These are phyloP conservation scores for Tachystola acroxantha DNA, from an alignment of 2,888 invertebrate species.

Conservation along the genomic window DNA sequence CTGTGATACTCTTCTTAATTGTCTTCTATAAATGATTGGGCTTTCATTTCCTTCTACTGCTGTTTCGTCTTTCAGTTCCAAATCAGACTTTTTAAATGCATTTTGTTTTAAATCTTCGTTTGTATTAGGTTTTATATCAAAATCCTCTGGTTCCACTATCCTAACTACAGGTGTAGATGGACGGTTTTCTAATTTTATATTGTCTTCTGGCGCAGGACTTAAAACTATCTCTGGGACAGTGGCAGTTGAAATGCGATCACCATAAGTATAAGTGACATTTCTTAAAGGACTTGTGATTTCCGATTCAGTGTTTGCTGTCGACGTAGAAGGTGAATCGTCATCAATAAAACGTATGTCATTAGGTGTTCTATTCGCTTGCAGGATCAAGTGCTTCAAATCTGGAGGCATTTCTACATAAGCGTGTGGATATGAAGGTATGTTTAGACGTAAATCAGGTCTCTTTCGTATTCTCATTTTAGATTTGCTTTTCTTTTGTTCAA, in stretches of 20 bases:
- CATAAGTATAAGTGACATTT: conserved; percentile 1
- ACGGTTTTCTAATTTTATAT: too few species aligned
- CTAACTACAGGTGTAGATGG: conserved; percentile 56
- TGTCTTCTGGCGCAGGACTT: too few species aligned
- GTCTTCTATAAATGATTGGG: conserved; percentile 32
- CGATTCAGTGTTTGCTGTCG: conserved; percentile 12
- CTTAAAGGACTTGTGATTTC: conserved; percentile 17
- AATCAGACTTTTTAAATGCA: conserved; percentile 8
- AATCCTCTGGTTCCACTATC: conserved; percentile 35
- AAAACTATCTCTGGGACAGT: too few species aligned
- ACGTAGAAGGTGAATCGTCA: conserved; percentile 14
- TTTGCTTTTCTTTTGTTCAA: too few species aligned
- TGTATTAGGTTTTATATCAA: conserved; percentile 6
- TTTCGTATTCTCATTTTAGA: conserved; percentile 39
- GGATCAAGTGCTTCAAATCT: conserved; percentile 38
- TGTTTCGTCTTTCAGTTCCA: conserved; percentile 4
- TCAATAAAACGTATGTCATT: conserved; percentile 37
- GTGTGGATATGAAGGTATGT: conserved; percentile 53
- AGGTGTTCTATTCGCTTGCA: conserved; percentile 29
- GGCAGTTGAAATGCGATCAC: conserved; percentile 28
- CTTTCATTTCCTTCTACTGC: conserved; percentile 17
- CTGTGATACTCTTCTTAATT: conserved; percentile 78
- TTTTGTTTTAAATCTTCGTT: conserved; percentile 6
- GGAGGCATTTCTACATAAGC: conserved; percentile 66
- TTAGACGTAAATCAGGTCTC: conserved; percentile 53